These are phyloP conservation scores for Micromesistius poutassou DNA, from an alignment of 2,797 vertebrate species.

Conservation along the genomic window DNA sequence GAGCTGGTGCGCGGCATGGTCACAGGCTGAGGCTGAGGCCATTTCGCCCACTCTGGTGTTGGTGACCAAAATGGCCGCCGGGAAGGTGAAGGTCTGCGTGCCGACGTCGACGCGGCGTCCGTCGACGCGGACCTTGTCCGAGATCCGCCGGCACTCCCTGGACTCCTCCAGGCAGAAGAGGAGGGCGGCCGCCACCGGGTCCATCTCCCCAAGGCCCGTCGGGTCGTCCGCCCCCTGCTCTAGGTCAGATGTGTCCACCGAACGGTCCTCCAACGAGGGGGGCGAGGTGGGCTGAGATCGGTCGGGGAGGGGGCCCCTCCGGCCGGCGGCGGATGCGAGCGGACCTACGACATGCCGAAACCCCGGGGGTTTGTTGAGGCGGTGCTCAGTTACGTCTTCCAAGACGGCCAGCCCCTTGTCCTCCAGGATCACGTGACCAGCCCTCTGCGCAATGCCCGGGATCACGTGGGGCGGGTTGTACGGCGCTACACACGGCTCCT, in stretches of 20 bases:
- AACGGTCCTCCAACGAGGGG: constrained; percentile 86
- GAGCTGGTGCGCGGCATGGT: constrained; percentile 92
- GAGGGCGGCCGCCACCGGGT: constrained; percentile 91
- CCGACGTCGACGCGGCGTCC: constrained; percentile 86
- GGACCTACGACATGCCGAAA: constrained; percentile 71
- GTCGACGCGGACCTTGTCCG: constrained; percentile 85
- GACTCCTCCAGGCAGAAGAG: constrained; percentile 95
- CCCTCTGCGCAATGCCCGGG: constrained; percentile 69
- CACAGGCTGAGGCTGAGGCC: constrained; percentile 94
- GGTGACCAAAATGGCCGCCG: constrained; percentile 91
- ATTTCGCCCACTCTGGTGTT: constrained; percentile 96
- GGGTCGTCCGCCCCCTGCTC: constrained; percentile 87
- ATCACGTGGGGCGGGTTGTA: constrained; percentile 52
- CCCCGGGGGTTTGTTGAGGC: constrained; percentile 71
- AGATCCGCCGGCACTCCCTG: constrained; percentile 88
- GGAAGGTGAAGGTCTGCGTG: constrained; percentile 96
- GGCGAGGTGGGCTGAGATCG: constrained; percentile 58
- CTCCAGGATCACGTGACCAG: constrained; percentile 65
- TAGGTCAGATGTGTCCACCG: constrained; percentile 91
- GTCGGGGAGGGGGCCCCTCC: constrained; percentile 68
- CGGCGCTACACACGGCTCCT: constrained; percentile 45
- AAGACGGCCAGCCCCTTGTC: constrained; percentile 62
- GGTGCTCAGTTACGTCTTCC: constrained; percentile 71
- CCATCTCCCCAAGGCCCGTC: constrained; percentile 93
- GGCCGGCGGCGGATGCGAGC: constrained; percentile 68